phyloP scores from a whole-genome alignment of 2,888 invertebrate genomes.

The Lydus trimaculatus region DNA sequence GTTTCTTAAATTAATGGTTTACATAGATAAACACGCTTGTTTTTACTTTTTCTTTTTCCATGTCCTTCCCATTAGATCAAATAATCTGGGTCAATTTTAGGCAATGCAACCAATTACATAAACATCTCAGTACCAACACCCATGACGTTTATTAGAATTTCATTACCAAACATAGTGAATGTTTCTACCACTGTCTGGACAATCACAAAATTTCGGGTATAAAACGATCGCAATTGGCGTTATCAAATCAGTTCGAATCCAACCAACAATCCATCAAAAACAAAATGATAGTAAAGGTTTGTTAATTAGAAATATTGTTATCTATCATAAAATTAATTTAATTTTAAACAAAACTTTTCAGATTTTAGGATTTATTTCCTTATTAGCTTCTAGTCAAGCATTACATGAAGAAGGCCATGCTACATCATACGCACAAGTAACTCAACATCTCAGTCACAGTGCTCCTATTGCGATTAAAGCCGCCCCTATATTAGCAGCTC shows the following conservation, averaged over 20 bases:
- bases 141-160: conserved; percentile 13
- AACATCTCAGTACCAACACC: conserved; percentile 13
- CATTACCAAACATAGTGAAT: conserved; percentile 23
- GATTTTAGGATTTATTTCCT: conserved; percentile 22
- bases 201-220: conserved; percentile 12
- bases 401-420: conserved; percentile 34
- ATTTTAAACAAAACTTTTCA: conserved; percentile 6
- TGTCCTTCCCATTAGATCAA: conserved; percentile 5
- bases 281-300: conserved; percentile 25
- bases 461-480: conserved; percentile 4
- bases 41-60: neutral
- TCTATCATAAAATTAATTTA: neutral
- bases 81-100: conserved; percentile 22
- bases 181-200: neutral
- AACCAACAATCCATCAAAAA: conserved; percentile 5
- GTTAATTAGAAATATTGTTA: neutral
- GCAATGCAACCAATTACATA: conserved; percentile 17
- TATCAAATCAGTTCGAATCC: conserved; percentile 15
- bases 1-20: no score
- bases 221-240: conserved; percentile 18
- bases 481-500: neutral
- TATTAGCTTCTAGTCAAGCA: conserved; percentile 32
- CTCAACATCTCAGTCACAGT: conserved; percentile 32
- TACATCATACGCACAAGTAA: conserved; percentile 39
- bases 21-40: neutral